A percentile compares a stretch with the other conserved stretches of the same genome.
Evolutionary conservation across 2,888 invertebrate species (phyloP).

Genomic region (Agrotis puta): DNA sequence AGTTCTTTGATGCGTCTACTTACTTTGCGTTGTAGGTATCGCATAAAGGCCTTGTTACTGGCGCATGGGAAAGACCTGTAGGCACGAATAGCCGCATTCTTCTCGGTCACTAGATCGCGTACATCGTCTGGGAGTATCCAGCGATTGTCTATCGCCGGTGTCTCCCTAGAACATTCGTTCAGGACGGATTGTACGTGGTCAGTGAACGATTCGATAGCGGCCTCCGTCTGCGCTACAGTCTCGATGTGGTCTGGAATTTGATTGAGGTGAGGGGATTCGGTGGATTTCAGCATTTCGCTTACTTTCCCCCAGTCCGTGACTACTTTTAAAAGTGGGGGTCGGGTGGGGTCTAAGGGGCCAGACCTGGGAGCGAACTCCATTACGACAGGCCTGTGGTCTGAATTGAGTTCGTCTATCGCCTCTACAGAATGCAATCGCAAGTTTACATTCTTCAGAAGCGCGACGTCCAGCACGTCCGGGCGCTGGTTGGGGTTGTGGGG

Average conservation of each 20-base stretch:
- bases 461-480: neutral
- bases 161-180: neutral
- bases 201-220: neutral
- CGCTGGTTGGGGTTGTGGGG: too few relatives aligned
- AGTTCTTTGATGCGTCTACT: too few relatives aligned
- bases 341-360: too few relatives aligned
- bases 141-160: neutral
- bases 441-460: too few relatives aligned
- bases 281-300: neutral
- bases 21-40: too few relatives aligned
- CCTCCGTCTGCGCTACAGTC: neutral
- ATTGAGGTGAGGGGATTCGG: neutral
- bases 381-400: too few relatives aligned
- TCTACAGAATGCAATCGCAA: too few relatives aligned
- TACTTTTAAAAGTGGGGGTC: too few relatives aligned
- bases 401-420: too few relatives aligned
- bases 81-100: neutral
- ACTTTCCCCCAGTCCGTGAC: neutral
- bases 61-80: too few relatives aligned
- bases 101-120: neutral
- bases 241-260: neutral
- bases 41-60: too few relatives aligned
- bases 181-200: neutral
- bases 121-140: neutral
- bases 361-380: too few relatives aligned